Evolutionary conservation across 2,113 vertebrate genomes (phyloP).

Genomic region (Cinclus mexicanus): DNA sequence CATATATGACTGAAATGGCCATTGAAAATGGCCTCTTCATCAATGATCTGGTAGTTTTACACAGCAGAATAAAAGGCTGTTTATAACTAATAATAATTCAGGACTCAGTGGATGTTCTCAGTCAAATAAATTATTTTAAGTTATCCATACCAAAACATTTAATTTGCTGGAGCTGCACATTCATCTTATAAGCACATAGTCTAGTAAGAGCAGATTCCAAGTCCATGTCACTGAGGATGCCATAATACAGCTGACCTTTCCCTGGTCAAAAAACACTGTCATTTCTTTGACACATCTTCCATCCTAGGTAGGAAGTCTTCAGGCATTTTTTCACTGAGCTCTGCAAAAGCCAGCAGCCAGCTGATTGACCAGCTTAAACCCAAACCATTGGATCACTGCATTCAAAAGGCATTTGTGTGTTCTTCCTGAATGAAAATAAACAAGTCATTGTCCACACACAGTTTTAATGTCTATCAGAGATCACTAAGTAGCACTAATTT

Average conservation of each 20-base stretch:
- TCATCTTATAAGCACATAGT: background rate
- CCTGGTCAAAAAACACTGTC: background rate
- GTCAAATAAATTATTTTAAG: background rate
- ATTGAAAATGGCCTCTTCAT: background rate
- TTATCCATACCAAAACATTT: background rate
- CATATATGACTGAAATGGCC: background rate
- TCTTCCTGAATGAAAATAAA: background rate
- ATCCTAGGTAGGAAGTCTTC: background rate
- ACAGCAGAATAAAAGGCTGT: background rate
- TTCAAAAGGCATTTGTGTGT: background rate
- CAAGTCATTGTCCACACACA: background rate
- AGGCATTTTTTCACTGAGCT: background rate
- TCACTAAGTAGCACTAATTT: background rate
- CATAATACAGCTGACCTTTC: background rate
- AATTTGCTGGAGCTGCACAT: background rate
- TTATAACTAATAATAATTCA: background rate
- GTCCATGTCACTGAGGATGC: background rate
- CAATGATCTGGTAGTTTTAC: background rate
- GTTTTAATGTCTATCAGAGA: background rate
- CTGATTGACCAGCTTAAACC: background rate
- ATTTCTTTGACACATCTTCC: background rate
- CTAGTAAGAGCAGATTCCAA: background rate
- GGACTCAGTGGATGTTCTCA: background rate
- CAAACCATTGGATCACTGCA: background rate
- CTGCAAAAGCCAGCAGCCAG: background rate